Evolutionary conservation across 2,888 invertebrate genomes (phyloP).

Genomic region (Lithophane socia): DNA sequence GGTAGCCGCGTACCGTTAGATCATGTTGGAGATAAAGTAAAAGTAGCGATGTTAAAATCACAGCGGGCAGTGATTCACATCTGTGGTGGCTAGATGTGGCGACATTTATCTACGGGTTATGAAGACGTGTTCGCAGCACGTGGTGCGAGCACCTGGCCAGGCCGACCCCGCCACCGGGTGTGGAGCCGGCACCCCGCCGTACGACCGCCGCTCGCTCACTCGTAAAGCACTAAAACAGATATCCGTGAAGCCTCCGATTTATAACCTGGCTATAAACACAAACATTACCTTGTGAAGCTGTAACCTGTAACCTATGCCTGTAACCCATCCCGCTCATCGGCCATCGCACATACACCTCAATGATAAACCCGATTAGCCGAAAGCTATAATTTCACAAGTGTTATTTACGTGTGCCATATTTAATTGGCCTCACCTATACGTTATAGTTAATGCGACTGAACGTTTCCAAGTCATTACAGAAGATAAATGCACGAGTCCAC

Average conservation of each 20-base stretch:
- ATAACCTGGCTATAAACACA: conserved; percentile 65
- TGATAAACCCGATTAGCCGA: conserved; percentile 73
- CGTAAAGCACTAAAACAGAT: conserved; percentile 69
- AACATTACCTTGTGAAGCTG: conserved; percentile 41
- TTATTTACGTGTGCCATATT: conserved; percentile 85
- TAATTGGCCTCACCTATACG: conserved; percentile 85
- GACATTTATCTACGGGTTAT: conserved; percentile 74
- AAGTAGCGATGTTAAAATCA: conserved; percentile 81
- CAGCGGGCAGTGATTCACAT: conserved; percentile 80
- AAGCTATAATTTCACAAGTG: conserved; percentile 79
- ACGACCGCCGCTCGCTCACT: conserved; percentile 71
- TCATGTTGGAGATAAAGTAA: conserved; percentile 74
- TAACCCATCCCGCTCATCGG: conserved; percentile 8
- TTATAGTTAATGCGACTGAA: conserved; percentile 82
- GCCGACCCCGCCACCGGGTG: conserved; percentile 38
- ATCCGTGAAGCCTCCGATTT: conserved; percentile 72
- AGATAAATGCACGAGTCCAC: conserved; percentile 81
- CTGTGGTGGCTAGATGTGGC: conserved; percentile 78
- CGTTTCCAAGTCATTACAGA: conserved; percentile 86
- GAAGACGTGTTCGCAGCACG: conserved; percentile 80
- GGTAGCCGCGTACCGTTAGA: conserved; percentile 77
- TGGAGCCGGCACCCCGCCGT: conserved; percentile 75
- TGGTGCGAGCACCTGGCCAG: conserved; percentile 79
- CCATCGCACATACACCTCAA: conserved; percentile 45
- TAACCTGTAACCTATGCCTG: conserved; percentile 1